Base-by-base conservation (phyloP, 2,888 invertebrate genomes). In the Melinaea menophilus region DNA sequence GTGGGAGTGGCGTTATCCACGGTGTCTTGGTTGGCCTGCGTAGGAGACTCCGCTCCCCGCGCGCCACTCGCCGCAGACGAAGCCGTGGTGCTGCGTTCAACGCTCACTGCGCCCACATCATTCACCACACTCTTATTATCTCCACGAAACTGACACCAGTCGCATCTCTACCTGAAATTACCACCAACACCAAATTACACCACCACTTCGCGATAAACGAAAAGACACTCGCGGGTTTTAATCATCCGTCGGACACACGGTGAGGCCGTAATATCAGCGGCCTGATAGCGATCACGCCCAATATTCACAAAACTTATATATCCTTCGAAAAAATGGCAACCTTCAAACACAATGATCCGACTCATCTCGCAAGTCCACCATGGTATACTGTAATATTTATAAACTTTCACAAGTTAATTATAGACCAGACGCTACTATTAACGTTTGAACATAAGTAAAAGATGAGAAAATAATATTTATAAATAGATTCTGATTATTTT, bases 81-180 rank as follows among this genome's bases (percentile, higher is more conserved):
- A 84, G 90, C 90, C 90, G 90, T 90, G 88, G 84, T 90, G 90
- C 81, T 81, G 80, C 80, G 79, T 78, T 83, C 77, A 77, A 75
- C 77, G 74, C 82, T 88, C 92, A 92, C 92, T 89, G 92, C 86
- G 81, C 92, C 92, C 90, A 91, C 92, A 92, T 92, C 91, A 87
- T 86, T 91, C 91, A 90, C 88, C 88, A 88, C 92, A 91, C 92
- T 90, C 79, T 88, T 92, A 91, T 86, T 88, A 88, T 81, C 86
- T 86, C 79, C 81, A 79, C 85, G 86, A 85, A 91, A 91, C 88
- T 90, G 91, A 85, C 85, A 86, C 86, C 73, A 74, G 81, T 85
- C 81, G 86, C 89, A 90, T 89, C 80, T 84, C 88, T 82, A 86
- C 84, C 85, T 85, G 85, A 84, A 84, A 84, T 73, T 84, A 83